These are phyloP conservation scores for Netelia fuscicornis DNA, from an alignment of 2,888 invertebrate genomes.

Conservation along the genomic window DNA sequence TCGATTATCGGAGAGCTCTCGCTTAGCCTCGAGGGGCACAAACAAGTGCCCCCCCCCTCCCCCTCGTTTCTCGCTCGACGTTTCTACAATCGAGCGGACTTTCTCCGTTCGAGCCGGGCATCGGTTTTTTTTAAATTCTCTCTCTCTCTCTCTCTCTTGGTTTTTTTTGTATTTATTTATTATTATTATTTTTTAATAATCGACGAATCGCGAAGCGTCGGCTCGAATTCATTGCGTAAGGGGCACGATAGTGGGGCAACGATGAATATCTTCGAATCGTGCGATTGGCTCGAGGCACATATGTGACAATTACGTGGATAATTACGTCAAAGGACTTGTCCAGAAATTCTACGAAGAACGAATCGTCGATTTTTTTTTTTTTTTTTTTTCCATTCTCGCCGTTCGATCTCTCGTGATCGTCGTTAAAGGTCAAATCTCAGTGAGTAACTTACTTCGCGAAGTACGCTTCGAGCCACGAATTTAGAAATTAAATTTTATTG, in stretches of 20 bases:
- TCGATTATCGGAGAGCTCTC: constrained; percentile 53
- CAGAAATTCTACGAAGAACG: too few relatives aligned
- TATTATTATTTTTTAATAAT: constrained; percentile 45
- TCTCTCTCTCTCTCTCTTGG: too few relatives aligned
- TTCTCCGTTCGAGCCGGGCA: constrained; percentile 59
- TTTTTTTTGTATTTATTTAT: background rate
- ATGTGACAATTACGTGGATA: background rate
- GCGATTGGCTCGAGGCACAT: background rate
- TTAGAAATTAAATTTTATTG: background rate
- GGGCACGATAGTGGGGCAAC: constrained; percentile 30
- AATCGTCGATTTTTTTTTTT: background rate
- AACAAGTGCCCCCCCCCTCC: constrained; percentile 30
- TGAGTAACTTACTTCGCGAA: background rate
- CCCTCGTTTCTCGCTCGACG: constrained; percentile 47
- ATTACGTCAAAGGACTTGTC: constrained; percentile 2
- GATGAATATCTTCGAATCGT: background rate
- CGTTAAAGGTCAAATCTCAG: background rate
- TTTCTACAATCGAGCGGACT: constrained; percentile 62
- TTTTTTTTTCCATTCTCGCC: background rate
- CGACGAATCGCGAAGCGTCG: constrained; percentile 30
- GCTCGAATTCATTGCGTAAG: constrained; percentile 46
- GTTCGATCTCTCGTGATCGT: background rate
- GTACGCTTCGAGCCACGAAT: background rate
- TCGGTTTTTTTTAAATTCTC: constrained; percentile 27
- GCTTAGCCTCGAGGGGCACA: constrained; percentile 4